phyloP scores from a whole-genome alignment of 2,113 vertebrate genomes.

The Oryzias javanicus region DNA sequence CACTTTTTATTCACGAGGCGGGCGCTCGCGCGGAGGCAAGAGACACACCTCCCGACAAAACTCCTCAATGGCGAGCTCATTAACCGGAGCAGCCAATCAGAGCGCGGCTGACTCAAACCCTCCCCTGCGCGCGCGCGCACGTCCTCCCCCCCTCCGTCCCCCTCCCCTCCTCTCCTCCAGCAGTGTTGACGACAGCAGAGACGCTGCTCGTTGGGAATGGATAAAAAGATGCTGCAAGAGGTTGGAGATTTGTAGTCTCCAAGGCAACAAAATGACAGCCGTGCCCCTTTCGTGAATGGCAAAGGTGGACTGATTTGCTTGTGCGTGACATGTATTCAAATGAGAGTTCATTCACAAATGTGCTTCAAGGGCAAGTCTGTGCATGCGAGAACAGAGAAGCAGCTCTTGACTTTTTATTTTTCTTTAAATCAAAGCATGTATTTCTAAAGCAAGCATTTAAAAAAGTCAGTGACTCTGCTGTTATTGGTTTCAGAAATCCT shows the following conservation, averaged over 20 bases:
- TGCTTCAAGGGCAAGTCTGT: slow-evolving; percentile 60
- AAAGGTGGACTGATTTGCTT: slow-evolving; percentile 25
- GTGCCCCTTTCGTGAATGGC: slow-evolving; percentile 43
- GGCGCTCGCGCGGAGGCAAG: slow-evolving; percentile 18
- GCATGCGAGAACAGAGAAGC: slow-evolving; percentile 12
- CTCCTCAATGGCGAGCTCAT: slow-evolving; percentile 69
- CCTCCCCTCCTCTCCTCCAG: neutral
- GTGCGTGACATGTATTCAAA: slow-evolving; percentile 53
- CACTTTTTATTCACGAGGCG: slow-evolving; percentile 69
- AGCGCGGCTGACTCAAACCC: slow-evolving; percentile 22
- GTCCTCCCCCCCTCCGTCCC: no score
- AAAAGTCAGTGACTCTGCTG: neutral
- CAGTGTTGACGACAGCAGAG: slow-evolving; percentile 60
- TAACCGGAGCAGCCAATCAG: slow-evolving; percentile 60
- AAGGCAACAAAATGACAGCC: slow-evolving; percentile 58
- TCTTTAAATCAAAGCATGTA: neutral
- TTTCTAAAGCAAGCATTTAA: neutral
- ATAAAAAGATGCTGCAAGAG: slow-evolving; percentile 36
- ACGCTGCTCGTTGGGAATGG: slow-evolving; percentile 51
- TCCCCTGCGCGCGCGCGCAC: no score
- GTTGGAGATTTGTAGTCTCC: slow-evolving; percentile 67
- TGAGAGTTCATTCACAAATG: slow-evolving; percentile 60
- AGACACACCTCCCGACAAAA: slow-evolving; percentile 64
- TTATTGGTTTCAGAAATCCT: neutral
- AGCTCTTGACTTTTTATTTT: neutral